A percentile compares a stretch with the other conserved stretches of the same genome.
Evolutionary conservation across 2,888 invertebrate genomes (phyloP).

Genomic region (Hypena proboscidalis): DNA sequence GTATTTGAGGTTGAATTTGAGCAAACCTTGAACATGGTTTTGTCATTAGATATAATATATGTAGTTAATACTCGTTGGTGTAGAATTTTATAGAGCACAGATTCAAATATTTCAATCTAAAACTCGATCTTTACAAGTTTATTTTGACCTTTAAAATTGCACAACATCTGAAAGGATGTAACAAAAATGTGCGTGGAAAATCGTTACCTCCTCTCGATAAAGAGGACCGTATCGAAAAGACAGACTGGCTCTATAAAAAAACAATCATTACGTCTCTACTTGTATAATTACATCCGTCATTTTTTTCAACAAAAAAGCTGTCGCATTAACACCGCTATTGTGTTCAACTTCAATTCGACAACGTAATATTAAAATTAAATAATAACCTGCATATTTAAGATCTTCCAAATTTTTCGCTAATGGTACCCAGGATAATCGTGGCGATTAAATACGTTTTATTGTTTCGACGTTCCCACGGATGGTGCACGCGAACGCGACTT

Average conservation of each 20-base stretch:
- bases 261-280: constrained; percentile 44
- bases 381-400: constrained; percentile 41
- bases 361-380: constrained; percentile 37
- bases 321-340: constrained; percentile 58
- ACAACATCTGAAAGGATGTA: constrained; percentile 17
- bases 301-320: constrained; percentile 55
- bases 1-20: too few species aligned
- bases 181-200: constrained; percentile 40
- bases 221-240: constrained; percentile 47
- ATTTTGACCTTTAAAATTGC: constrained; percentile 8
- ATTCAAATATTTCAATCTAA: constrained; percentile 6
- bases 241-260: constrained; percentile 37
- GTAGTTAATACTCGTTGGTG: too few species aligned
- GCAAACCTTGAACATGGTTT: too few species aligned
- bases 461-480: constrained; percentile 76
- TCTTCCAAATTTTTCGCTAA: constrained; percentile 66
- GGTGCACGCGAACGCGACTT: constrained; percentile 70
- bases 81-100: too few species aligned
- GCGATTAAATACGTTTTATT: constrained; percentile 63
- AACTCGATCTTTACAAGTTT: constrained; percentile 15
- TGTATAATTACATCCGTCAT: constrained; percentile 68
- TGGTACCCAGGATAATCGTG: constrained; percentile 63
- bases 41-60: too few species aligned
- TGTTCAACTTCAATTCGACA: constrained; percentile 47
- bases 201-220: constrained; percentile 44